Evolutionary conservation across 2,888 invertebrate species (phyloP).

Genomic region (Tachina fera): DNA sequence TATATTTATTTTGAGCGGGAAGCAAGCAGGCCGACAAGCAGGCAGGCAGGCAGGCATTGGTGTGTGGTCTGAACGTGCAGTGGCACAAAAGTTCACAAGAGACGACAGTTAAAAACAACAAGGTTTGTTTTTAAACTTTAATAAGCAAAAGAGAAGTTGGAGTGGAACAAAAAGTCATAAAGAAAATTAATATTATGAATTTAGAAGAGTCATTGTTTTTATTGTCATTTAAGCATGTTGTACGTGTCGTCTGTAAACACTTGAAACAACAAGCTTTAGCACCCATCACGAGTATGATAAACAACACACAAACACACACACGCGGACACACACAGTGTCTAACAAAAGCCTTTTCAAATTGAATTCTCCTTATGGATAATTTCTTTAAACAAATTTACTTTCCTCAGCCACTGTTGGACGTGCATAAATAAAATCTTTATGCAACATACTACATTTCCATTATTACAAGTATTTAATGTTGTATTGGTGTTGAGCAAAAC

Average conservation of each 20-base stretch:
- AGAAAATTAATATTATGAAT: slow-evolving; percentile 62
- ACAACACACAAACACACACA: neutral
- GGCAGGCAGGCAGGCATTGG: neutral
- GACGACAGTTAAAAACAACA: slow-evolving; percentile 24
- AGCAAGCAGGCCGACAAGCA: neutral
- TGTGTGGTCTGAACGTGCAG: slow-evolving; percentile 67
- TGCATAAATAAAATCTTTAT: slow-evolving; percentile 3
- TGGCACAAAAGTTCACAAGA: slow-evolving; percentile 65
- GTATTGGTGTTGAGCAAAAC: slow-evolving; percentile 36
- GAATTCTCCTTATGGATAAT: neutral
- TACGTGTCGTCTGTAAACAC: slow-evolving; percentile 72
- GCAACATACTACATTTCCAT: slow-evolving; percentile 18
- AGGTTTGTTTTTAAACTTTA: slow-evolving; percentile 16
- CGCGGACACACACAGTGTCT: slow-evolving; percentile 3
- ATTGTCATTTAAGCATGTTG: slow-evolving; percentile 71
- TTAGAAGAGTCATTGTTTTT: slow-evolving; percentile 72
- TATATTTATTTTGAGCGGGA: slow-evolving; percentile 25
- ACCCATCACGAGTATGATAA: slow-evolving; percentile 60
- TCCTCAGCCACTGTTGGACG: neutral
- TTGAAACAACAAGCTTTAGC: slow-evolving; percentile 70
- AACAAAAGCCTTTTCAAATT: neutral
- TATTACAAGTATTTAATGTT: slow-evolving; percentile 34
- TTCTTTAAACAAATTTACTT: slow-evolving; percentile 1
- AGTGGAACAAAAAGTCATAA: slow-evolving; percentile 37
- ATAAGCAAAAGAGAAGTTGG: slow-evolving; percentile 29